Base-by-base conservation (phyloP, 2,888 invertebrate species). In the Netelia melanura region DNA sequence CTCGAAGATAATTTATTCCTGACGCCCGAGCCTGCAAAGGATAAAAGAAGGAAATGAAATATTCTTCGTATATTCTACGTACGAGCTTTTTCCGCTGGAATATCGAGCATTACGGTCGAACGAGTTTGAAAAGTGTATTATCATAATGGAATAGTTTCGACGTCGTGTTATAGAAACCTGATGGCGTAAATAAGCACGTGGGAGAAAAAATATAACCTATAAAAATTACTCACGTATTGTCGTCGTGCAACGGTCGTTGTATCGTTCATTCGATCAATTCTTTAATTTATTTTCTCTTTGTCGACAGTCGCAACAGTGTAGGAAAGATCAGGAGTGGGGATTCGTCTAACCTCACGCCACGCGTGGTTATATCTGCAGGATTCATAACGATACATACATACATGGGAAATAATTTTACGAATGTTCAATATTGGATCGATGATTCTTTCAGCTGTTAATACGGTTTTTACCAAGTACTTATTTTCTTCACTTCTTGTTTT, bases 71-170 rank as follows among this genome's bases (percentile, higher is more conserved):
- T 14, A 14, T 48, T 14, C 10, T 3, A 48, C 14, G 48, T 14
- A 14, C 48, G 48, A 10, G 48, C 10, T 48, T 10, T 14, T 48
- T 48, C 14, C 48, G 14, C 14, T 21, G 58, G 17, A 58, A 58
- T 58, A 58, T 58, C 21, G 58, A 58, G 21, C 21, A 21, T 58
- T 58, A n/a, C 58, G 58, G 9, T 58, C 21, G n/a, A 58, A 21
- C 8, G 58, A 14, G 17, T 17, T 58, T 58, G n/a, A 58, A 58
- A 58, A 58, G 21, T 6, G 17, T 58, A 58, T 58, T 58, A 58
- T 58, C 58, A 58, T 58, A 58, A 58, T 58, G 21, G 58, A 21
- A 58, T 9, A 17, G 21, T 48, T 48, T 48, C 48, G 48, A 48
- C 48, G 14, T 48, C 11, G 48, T 48, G 48, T 14, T 48, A 58